Evolutionary conservation across 2,797 vertebrate genomes (phyloP).

Genomic region (Chrysocyon brachyurus): DNA sequence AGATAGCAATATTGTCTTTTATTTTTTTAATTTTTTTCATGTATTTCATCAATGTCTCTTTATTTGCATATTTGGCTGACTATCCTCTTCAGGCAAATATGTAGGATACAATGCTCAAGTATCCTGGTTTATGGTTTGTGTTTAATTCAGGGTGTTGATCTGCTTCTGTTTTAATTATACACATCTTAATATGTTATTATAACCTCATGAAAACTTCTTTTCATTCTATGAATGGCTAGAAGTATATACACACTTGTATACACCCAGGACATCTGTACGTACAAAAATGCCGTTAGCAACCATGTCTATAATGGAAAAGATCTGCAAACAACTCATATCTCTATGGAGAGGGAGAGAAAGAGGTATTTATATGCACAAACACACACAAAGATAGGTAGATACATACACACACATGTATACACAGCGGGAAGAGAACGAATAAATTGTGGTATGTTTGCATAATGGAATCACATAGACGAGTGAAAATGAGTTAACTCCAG

Average conservation of each 20-base stretch:
- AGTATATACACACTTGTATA: not conserved
- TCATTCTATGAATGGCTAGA: slow-evolving; percentile 87
- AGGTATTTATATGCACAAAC: not conserved
- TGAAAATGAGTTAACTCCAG: not conserved
- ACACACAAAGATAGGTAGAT: not conserved
- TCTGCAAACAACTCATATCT: not conserved
- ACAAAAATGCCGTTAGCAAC: not conserved
- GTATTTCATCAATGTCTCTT: slow-evolving; percentile 88
- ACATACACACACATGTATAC: not conserved
- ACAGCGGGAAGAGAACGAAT: not conserved
- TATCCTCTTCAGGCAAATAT: slow-evolving; percentile 85
- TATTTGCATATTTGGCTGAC: slow-evolving; percentile 90
- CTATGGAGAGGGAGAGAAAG: not conserved
- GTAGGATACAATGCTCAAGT: slow-evolving; percentile 87
- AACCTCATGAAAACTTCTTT: slow-evolving; percentile 88
- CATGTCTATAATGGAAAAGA: not conserved
- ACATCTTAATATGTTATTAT: slow-evolving; percentile 89
- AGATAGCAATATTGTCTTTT: not conserved
- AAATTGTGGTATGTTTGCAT: not conserved
- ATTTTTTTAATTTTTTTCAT: not conserved
- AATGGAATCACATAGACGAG: not conserved
- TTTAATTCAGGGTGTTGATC: slow-evolving; percentile 90
- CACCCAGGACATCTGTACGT: not conserved
- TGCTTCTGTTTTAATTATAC: slow-evolving; percentile 90
- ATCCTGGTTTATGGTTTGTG: slow-evolving; percentile 88